Evolutionary conservation across 2,888 invertebrate genomes (phyloP).

Genomic region (Chloroclysta siterata): DNA sequence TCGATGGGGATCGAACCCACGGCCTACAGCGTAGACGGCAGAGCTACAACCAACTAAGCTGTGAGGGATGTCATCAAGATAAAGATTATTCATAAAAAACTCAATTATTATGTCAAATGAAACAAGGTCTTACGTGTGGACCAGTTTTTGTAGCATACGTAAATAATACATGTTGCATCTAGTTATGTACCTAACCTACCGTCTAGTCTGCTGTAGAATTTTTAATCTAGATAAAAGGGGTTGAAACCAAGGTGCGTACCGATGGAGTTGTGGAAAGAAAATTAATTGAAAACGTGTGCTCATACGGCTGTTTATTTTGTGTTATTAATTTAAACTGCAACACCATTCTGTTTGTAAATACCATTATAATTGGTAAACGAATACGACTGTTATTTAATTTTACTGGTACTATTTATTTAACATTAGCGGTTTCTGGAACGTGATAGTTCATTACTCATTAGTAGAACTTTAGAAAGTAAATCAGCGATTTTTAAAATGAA

Average conservation of each 20-base stretch:
- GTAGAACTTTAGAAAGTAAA: not conserved
- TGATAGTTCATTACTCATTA: not conserved
- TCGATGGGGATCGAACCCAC: too few relatives aligned
- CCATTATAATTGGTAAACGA: not conserved
- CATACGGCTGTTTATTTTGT: slow-evolving; percentile 28
- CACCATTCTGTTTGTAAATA: not conserved
- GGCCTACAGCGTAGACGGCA: too few relatives aligned
- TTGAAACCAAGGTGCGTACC: slow-evolving; percentile 34
- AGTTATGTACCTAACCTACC: too few relatives aligned
- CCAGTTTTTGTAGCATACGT: too few relatives aligned
- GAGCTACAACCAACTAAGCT: too few relatives aligned
- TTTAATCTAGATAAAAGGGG: slow-evolving; percentile 54
- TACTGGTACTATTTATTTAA: not conserved
- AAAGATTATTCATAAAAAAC: too few relatives aligned
- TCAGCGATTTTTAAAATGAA: slow-evolving; percentile 2
- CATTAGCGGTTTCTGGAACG: not conserved
- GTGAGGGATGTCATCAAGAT: too few relatives aligned
- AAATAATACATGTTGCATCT: too few relatives aligned
- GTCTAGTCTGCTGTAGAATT: slow-evolving; percentile 34
- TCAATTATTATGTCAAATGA: too few relatives aligned
- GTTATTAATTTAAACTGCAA: slow-evolving; percentile 28
- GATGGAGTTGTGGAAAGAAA: slow-evolving; percentile 36
- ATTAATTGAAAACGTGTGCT: slow-evolving; percentile 47
- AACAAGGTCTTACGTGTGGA: too few relatives aligned
- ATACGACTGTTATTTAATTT: not conserved